Conservation (phyloP, 23 tunicate genomes). For the Halocynthia roretzi region DNA sequence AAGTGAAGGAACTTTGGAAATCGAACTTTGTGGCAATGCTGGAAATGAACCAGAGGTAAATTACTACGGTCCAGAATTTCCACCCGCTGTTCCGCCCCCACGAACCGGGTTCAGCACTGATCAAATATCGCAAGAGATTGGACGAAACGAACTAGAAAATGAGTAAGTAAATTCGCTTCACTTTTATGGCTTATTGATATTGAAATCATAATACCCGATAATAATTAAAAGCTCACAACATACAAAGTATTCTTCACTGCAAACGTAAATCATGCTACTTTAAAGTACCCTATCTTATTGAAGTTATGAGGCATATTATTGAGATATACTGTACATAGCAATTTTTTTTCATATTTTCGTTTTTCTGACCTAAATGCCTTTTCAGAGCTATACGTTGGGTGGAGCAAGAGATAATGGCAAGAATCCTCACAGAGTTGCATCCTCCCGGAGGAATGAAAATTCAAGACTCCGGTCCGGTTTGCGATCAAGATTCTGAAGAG, state of each 20-base stretch:
- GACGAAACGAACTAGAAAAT: conserved; percentile 1
- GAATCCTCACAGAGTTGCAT: conserved; percentile 54
- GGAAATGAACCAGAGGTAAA: not conserved
- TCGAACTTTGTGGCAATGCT: conserved; percentile 10
- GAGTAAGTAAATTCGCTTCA: conserved; percentile 8
- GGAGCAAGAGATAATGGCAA: conserved; percentile 84
- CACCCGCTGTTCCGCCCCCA: conserved; percentile 9
- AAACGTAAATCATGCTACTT: not conserved
- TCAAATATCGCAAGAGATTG: conserved; percentile 21
- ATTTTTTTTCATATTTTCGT: too few species aligned
- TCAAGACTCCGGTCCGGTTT: conserved; percentile 16
- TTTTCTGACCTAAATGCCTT: not conserved
- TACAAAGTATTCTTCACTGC: too few species aligned
- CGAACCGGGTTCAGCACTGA: not conserved
- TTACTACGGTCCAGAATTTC: conserved; percentile 15
- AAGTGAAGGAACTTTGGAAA: conserved; percentile 12
- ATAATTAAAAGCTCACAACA: too few species aligned
- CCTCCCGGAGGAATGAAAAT: conserved; percentile 20
- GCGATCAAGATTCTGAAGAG: conserved; percentile 1
- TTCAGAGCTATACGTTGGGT: conserved; percentile 49
- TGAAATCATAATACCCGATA: too few species aligned
- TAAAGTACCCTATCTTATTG: not conserved
- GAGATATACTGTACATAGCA: too few species aligned
- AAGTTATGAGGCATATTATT: not conserved
- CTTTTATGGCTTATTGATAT: not conserved